Evolutionary conservation across 2,113 vertebrate genomes (phyloP), one percentile per base, ranked within the genome.

Genomic region (Phoenicopterus ruber): DNA sequence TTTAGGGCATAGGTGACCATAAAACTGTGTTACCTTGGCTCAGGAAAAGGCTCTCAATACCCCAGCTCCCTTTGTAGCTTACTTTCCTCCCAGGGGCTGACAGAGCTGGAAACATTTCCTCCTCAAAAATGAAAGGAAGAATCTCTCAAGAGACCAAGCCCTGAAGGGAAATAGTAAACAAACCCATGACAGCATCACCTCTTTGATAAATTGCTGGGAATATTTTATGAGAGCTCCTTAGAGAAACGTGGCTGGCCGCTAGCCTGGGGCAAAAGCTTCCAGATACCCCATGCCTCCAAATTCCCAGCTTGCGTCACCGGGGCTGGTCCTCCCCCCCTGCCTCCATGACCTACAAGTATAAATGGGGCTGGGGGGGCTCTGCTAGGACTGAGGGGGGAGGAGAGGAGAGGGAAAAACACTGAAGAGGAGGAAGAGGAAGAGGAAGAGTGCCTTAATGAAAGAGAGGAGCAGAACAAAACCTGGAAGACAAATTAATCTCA

Each of bases 111-210:
- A 96, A 93, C 17, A 34, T 92, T 96, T 96, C 96, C 90, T 96
- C 59, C 59, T 73, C 40, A 85, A 57, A 97, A 96, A 86, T 82
- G 54, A 88, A 96, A 96, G 92, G 90, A 96, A 92, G 63, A 93
- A 93, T 47, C 72, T 3, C 0, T 25, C 85, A 93, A 94, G 71
- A 93, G 71, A 90, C 46, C 79, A 81, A 73, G 32, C 50, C 92
- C 80, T 2, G 2, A 90, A 81, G 71, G 96, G 92, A 96, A 96
- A 90, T 81, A 92, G 88, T 88, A 93, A 96, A 92, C 71, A 96
- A 95, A 86, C 38, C 6, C 14, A 11, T 88, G 92, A 95, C 90
- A 96, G 79, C 82, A 67, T 80, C 65, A 86, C 22, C 11, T 92
- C 55, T 94, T 94, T 95, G 82, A 94, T 88, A 94, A 93, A 94